Evolutionary conservation across 2,797 vertebrate genomes (phyloP).

Genomic region (Cuculus canorus): DNA sequence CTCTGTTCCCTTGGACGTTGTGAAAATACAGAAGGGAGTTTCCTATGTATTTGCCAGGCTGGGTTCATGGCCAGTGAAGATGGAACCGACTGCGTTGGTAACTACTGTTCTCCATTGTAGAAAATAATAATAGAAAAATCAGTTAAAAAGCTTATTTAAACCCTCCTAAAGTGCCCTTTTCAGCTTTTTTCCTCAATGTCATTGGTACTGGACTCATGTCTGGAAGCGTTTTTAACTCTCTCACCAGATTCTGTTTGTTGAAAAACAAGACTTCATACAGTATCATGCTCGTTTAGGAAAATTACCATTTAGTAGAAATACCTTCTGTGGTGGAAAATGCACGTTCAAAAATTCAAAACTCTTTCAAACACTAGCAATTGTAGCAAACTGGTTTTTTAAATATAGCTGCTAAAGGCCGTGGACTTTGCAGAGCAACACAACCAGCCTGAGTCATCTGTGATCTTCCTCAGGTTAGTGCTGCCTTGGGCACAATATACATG

Average conservation of each 20-base stretch:
- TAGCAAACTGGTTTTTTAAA: not conserved
- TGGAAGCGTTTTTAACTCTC: not conserved
- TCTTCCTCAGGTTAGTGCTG: not conserved
- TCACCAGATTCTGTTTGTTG: not conserved
- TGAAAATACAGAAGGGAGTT: constrained; percentile 89
- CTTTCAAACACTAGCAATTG: not conserved
- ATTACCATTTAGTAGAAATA: not conserved
- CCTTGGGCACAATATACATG: not conserved
- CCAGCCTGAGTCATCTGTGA: not conserved
- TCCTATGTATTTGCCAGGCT: constrained; percentile 85
- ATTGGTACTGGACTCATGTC: not conserved
- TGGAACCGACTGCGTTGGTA: constrained; percentile 87
- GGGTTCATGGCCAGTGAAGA: constrained; percentile 85
- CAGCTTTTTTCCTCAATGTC: not conserved
- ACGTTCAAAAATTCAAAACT: not conserved
- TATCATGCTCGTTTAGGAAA: not conserved
- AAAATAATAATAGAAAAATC: not conserved
- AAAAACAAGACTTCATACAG: not conserved
- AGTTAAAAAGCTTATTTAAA: not conserved
- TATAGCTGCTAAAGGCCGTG: not conserved
- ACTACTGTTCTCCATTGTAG: constrained; percentile 36
- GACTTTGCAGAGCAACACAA: not conserved
- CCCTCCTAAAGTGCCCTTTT: not conserved
- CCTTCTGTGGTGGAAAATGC: not conserved
- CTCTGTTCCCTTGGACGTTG: constrained; percentile 87